Conservation (phyloP, 1,140 invertebrate species). For the Eupeodes corollae region DNA sequence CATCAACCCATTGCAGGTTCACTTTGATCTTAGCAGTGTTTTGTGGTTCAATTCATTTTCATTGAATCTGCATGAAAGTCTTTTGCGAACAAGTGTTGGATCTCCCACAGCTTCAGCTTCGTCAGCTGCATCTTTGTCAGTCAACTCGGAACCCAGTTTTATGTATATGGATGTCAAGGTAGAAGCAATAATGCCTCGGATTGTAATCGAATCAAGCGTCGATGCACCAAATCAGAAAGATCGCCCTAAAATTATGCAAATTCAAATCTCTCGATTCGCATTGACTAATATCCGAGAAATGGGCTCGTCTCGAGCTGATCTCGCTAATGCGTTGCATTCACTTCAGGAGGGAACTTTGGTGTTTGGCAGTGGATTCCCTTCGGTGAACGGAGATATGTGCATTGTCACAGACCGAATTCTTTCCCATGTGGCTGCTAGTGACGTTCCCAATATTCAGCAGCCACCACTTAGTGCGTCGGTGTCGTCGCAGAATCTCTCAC, state of each 20-base stretch:
- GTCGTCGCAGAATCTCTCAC: slow-evolving; percentile 35
- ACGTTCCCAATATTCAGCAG: slow-evolving; percentile 18
- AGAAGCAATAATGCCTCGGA: slow-evolving; percentile 80
- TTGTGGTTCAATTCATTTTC: slow-evolving; percentile 91
- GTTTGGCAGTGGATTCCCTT: slow-evolving; percentile 61
- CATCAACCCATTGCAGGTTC: slow-evolving; percentile 75
- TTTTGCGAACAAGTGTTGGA: slow-evolving; percentile 42
- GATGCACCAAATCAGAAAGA: slow-evolving; percentile 43
- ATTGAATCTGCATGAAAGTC: slow-evolving; percentile 69
- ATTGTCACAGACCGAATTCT: slow-evolving; percentile 64
- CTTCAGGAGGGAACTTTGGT: slow-evolving; percentile 64
- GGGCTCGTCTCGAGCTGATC: slow-evolving; percentile 57
- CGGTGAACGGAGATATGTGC: slow-evolving; percentile 48
- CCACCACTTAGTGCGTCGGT: slow-evolving; percentile 19
- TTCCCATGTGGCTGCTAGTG: slow-evolving; percentile 46
- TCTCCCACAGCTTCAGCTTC: slow-evolving; percentile 18
- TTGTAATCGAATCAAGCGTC: slow-evolving; percentile 29
- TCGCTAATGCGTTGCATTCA: slow-evolving; percentile 59
- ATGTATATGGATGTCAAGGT: slow-evolving; percentile 76
- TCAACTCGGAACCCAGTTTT: slow-evolving; percentile 39
- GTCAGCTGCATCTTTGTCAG: slow-evolving; percentile 19
- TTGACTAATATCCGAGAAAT: slow-evolving; percentile 66
- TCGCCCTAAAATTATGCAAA: slow-evolving; percentile 62
- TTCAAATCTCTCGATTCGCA: slow-evolving; percentile 66
- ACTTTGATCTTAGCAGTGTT: slow-evolving; percentile 72